These are phyloP conservation scores for Pollachius pollachius DNA, from an alignment of 2,113 vertebrate genomes.

Conservation along the genomic window DNA sequence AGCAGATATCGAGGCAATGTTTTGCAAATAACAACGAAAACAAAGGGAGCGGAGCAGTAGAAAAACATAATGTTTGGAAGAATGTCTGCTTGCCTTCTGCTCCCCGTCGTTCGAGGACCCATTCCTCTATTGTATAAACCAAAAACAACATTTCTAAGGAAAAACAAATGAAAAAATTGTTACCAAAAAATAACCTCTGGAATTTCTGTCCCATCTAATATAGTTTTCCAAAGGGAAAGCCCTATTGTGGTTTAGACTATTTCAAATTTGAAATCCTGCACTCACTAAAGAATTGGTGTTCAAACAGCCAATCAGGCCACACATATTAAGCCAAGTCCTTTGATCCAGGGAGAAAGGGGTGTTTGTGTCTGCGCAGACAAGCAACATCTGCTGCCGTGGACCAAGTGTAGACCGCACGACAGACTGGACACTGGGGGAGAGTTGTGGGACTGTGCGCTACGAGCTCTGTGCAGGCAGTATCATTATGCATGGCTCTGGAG, in stretches of 20 bases:
- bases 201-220: background rate
- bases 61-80: no score
- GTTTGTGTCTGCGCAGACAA: background rate
- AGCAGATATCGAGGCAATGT: no score
- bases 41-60: no score
- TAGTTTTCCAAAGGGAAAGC: background rate
- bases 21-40: no score
- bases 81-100: no score
- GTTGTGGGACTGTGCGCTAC: no score
- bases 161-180: no score
- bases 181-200: no score
- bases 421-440: background rate
- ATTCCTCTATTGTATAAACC: background rate
- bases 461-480: no score
- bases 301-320: background rate
- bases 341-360: background rate
- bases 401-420: background rate
- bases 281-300: background rate
- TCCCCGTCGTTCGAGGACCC: no score
- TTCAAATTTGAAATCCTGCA: background rate
- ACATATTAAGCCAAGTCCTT: background rate
- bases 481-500: no score
- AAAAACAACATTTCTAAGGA: no score
- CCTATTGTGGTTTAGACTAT: background rate
- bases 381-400: slow-evolving; percentile 2